Percentiles rank a stretch among this genome's conserved stretches.
These are phyloP conservation scores for Chrysocyon brachyurus DNA, from an alignment of 2,797 vertebrate genomes.

Conservation along the genomic window DNA sequence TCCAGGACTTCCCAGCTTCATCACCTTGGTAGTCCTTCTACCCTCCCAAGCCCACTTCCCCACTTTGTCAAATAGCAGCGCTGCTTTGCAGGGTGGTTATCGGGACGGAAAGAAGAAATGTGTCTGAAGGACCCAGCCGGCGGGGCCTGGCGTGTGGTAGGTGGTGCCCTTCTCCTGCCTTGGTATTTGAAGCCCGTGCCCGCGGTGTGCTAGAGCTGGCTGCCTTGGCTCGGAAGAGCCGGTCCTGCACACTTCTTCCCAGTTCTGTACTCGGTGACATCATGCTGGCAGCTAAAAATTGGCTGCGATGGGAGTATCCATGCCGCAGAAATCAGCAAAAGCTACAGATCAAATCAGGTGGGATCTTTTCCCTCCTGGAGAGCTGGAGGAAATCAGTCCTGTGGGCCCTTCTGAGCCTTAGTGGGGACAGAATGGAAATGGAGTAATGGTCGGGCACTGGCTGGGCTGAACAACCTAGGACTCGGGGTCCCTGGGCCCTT, in stretches of 20 bases:
- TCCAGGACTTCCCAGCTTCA: not conserved
- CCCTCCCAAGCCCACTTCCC: not conserved
- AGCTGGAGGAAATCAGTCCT: not conserved
- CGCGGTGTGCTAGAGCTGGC: not conserved
- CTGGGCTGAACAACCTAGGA: not conserved
- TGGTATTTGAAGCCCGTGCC: not conserved
- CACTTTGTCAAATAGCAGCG: not conserved
- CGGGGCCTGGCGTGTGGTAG: not conserved
- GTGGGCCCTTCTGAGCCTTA: not conserved
- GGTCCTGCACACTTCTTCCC: not conserved
- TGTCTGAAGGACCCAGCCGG: not conserved
- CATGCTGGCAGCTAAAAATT: conserved; percentile 46
- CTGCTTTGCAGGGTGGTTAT: not conserved
- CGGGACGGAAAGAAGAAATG: not conserved
- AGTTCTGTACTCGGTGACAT: conserved; percentile 2
- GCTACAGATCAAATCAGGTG: not conserved
- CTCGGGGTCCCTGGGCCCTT: not conserved
- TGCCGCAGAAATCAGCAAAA: conserved; percentile 39
- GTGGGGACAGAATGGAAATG: not conserved
- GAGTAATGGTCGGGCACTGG: not conserved
- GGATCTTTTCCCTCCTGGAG: not conserved
- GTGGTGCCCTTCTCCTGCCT: conserved; percentile 23
- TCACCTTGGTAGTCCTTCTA: not conserved
- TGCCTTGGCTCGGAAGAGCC: not conserved
- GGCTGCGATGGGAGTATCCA: not conserved